Percentiles rank a stretch among this genome's conserved stretches.
Evolutionary conservation across 2,113 vertebrate species (phyloP).

Genomic region (Myrmophylax atrothorax): DNA sequence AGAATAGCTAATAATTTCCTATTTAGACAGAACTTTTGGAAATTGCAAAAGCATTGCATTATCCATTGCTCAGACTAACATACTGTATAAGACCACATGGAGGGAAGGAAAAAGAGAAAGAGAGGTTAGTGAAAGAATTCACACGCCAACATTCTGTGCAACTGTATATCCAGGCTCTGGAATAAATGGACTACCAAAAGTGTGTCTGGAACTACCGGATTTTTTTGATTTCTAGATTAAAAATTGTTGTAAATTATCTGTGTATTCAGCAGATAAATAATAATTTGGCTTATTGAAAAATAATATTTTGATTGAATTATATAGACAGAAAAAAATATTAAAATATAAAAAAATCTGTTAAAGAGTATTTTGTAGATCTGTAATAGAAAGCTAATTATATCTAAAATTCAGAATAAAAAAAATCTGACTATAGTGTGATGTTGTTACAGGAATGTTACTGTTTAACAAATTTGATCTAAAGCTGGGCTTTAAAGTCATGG

Average conservation of each 20-base stretch:
- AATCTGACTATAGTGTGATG: not conserved
- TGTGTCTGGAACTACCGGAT: not conserved
- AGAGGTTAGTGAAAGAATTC: not conserved
- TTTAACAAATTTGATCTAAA: not conserved
- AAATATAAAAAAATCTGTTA: not conserved
- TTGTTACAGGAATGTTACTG: not conserved
- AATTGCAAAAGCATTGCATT: not conserved
- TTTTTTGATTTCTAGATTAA: slow-evolving; percentile 29
- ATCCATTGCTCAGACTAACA: not conserved
- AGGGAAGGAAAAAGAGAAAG: not conserved
- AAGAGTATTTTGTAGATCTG: not conserved
- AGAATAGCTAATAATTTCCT: not conserved
- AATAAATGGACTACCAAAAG: not conserved
- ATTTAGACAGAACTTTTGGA: not conserved
- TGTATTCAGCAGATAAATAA: slow-evolving; percentile 25
- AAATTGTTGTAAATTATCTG: not conserved
- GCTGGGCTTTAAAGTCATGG: not conserved
- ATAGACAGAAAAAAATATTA: not conserved
- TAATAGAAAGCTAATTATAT: not conserved
- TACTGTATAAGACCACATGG: not conserved
- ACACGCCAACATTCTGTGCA: not conserved
- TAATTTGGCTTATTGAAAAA: not conserved
- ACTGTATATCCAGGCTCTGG: not conserved
- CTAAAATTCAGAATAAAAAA: not conserved
- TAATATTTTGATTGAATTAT: not conserved